Percentiles rank a stretch among this genome's conserved stretches.
Conservation (phyloP, 1,140 invertebrate species). For the Hycleus phaleratus region DNA sequence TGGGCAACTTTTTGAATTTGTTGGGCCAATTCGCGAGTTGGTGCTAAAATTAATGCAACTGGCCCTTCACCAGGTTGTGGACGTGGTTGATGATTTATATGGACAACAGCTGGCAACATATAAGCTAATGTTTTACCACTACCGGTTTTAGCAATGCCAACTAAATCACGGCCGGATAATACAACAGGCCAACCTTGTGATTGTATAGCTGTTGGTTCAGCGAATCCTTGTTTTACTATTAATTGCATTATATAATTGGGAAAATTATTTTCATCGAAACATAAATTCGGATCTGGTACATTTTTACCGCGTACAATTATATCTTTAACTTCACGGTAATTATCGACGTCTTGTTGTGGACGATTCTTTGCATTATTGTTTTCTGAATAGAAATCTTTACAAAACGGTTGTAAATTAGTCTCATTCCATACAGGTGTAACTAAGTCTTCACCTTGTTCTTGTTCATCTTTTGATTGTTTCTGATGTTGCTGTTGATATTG, state of each 20-base stretch:
- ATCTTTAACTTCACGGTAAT: constrained; percentile 65
- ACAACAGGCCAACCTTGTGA: constrained; percentile 82
- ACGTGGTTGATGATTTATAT: constrained; percentile 65
- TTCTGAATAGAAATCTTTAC: constrained; percentile 88
- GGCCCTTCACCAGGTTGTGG: constrained; percentile 78
- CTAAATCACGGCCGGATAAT: constrained; percentile 81
- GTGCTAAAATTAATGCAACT: constrained; percentile 87
- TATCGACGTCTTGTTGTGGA: constrained; percentile 63
- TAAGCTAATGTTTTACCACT: constrained; percentile 86
- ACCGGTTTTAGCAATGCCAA: constrained; percentile 92
- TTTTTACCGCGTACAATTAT: constrained; percentile 81
- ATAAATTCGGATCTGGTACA: constrained; percentile 76
- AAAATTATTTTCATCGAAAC: constrained; percentile 84
- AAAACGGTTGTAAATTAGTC: constrained; percentile 66
- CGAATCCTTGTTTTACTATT: constrained; percentile 63
- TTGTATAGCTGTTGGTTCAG: constrained; percentile 76
- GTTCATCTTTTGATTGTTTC: constrained; percentile 52
- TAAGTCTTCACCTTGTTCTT: constrained; percentile 50
- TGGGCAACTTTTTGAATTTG: constrained; percentile 94
- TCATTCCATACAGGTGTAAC: constrained; percentile 82
- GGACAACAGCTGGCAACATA: constrained; percentile 71
- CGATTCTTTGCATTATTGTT: constrained; percentile 67
- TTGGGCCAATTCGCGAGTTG: constrained; percentile 93
- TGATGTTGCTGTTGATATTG: constrained; percentile 21
- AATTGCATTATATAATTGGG: constrained; percentile 74